Evolutionary conservation across 2,888 invertebrate species (phyloP), one percentile per base, ranked within the genome.

Genomic region (Panzeria rudis): DNA sequence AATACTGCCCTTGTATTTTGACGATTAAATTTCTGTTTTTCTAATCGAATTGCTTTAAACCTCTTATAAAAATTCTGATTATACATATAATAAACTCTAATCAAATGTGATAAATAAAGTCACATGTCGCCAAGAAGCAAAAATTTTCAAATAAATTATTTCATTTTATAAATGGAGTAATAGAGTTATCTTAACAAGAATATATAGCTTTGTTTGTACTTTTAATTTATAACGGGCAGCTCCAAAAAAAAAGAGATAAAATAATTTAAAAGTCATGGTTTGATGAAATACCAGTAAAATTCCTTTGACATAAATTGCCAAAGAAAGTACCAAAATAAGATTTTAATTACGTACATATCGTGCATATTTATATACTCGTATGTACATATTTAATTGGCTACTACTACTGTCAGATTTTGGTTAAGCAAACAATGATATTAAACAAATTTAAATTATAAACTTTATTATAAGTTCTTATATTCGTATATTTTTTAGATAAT

Each of bases 161-260:
- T 25, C 8, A 7, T 59, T 32, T 32, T 8, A 6, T 32, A 44
- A 2, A 8, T 20, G 20, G 13, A 56, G n/a, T 44, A 56, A 47
- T 59, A 59, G 11, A 59, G 47, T 59, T 72, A 56, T 71, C 44
- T 59, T 47, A 32, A 47, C 59, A n/a, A 32, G 9, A 32, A 56
- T 32, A 54, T 25, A 15, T 56, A 17, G 2, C 9, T 9, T 29
- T 29, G 5, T 29, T 29, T 29, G 4, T 41, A 23, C 6, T 62
- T 38, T 11, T 38, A 44, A 62, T 44, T 44, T 44, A 44, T 62
- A 62, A 44, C 41, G 15, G 8, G 8, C 20, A n/a, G n/a, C n/a
- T n/a, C 35, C 4, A 17, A 61, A 56, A 32, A 44, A 13, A 20
- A 9, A 29, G 3, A 59, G 17, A 32, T 17, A 54, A 41, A 38